Evolutionary conservation across 37 sponge, comb jelly and placozoan genomes (phyloP), one percentile per base, ranked within the genome.

Genomic region (Chondrosia reniformis): DNA sequence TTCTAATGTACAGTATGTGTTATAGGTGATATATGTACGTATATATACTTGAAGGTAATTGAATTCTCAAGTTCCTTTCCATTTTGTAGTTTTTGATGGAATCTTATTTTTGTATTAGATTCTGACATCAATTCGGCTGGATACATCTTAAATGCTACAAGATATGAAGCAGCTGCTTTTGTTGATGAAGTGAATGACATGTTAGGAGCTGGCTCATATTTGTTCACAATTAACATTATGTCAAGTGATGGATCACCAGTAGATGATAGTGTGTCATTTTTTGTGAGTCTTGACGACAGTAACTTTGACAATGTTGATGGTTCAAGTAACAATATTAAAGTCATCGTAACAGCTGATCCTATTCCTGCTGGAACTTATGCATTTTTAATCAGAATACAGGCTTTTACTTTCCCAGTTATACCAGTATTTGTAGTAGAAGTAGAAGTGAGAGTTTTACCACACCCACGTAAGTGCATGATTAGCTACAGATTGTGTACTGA

Each of bases 91-190:
- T 49, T 49, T 15, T 49, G 52, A 49, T 49, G 52, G 15, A 49
- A 33, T 13, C 10, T 33, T 69, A 12, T 69, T 10, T 28, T 13
- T n/a, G 72, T 36, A 8, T 39, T 7, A 55, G 76, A 34, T 30
- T 19, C 32, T 43, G 76, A 75, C 54, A 4, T 55, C 56, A 55
- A n/a, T 45, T 12, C 76, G 19, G 54, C 6, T 21, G 76, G 54
- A 9, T 75, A 27, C 76, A 75, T 55, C 17, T 32, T 49, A 31
- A 46, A 49, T 75, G 76, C 56, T 55, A 75, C 54, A 27, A 69
- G 42, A 39, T 69, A 69, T 69, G 72, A 69, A 40, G 72, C 43
- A 43, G 72, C 36, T 40, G 24, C n/a, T 19, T 40, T 69, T 34
- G 72, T 39, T 13, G 42, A 40, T 39, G 41, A 56, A 56, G n/a